Evolutionary conservation across 2,888 invertebrate species (phyloP).

Genomic region (Hirtodrosophila alboralis): DNA sequence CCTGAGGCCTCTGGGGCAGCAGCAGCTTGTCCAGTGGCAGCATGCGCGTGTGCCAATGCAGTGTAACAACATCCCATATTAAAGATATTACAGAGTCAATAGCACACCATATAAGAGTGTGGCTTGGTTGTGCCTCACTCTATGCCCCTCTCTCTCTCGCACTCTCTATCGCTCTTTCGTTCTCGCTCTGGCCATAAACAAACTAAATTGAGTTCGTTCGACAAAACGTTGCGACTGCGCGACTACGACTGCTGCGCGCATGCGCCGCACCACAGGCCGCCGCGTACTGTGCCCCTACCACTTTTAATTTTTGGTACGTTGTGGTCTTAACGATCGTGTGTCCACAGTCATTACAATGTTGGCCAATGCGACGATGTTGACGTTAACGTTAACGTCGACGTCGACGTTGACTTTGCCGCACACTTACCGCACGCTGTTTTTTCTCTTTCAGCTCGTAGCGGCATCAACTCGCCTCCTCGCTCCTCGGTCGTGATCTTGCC

Average conservation of each 20-base stretch:
- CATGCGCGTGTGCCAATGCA: slow-evolving; percentile 83
- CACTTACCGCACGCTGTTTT: slow-evolving; percentile 80
- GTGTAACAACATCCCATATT: slow-evolving; percentile 82
- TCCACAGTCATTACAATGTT: slow-evolving; percentile 82
- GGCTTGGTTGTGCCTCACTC: slow-evolving; percentile 39
- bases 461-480: slow-evolving; percentile 33
- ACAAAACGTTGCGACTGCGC: slow-evolving; percentile 66
- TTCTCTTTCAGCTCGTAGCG: slow-evolving; percentile 61
- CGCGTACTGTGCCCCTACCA: slow-evolving; percentile 32
- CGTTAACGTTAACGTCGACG: slow-evolving; percentile 9
- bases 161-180: slow-evolving; percentile 12
- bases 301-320: slow-evolving; percentile 48
- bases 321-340: slow-evolving; percentile 82
- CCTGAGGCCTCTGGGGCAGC: slow-evolving; percentile 44
- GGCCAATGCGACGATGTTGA: slow-evolving; percentile 71
- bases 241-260: slow-evolving; percentile 51
- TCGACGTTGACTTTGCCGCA: slow-evolving; percentile 43
- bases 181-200: slow-evolving; percentile 61
- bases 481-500: slow-evolving; percentile 83
- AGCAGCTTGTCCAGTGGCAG: slow-evolving; percentile 80
- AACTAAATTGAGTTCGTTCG: slow-evolving; percentile 80
- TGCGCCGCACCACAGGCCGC: slow-evolving; percentile 67
- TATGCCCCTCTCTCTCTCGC: slow-evolving; percentile 16
- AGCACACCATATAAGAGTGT: slow-evolving; percentile 79
- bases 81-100: slow-evolving; percentile 81